These are phyloP conservation scores for Mormyrops attenuatus DNA, from an alignment of 2,797 vertebrate genomes.

Conservation along the genomic window DNA sequence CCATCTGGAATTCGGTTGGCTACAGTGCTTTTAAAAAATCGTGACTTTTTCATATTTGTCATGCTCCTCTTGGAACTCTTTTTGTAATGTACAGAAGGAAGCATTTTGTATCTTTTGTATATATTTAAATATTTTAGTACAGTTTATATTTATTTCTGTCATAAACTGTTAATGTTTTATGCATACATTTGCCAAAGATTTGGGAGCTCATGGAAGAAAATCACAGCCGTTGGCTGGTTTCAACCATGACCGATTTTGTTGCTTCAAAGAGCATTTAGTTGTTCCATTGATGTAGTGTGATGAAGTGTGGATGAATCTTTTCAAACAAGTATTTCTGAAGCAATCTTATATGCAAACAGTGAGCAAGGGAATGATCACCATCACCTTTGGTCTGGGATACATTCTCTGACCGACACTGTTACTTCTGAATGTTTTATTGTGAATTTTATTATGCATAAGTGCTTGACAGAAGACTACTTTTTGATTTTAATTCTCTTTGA, in stretches of 20 bases:
- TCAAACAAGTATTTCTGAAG: not conserved
- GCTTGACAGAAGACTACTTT: not conserved
- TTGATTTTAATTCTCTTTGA: not conserved
- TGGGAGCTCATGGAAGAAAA: not conserved
- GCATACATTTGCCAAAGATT: constrained; percentile 42
- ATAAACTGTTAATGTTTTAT: constrained; percentile 31
- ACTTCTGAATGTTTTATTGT: constrained; percentile 9
- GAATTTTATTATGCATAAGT: not conserved
- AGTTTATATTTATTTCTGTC: constrained; percentile 25
- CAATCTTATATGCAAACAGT: not conserved
- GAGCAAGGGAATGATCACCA: not conserved
- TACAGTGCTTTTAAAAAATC: not conserved
- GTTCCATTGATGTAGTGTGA: not conserved
- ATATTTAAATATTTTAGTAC: constrained; percentile 45
- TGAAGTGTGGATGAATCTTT: constrained; percentile 27
- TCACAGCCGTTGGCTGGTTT: not conserved
- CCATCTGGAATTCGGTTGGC: not conserved
- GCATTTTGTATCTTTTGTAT: constrained; percentile 62
- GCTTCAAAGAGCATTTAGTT: not conserved
- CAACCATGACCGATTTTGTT: not conserved
- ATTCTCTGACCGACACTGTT: not conserved
- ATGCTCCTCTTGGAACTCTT: not conserved
- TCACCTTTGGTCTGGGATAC: not conserved
- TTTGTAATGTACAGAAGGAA: constrained; percentile 47
- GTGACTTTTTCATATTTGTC: not conserved